A percentile compares a stretch with the other conserved stretches of the same genome.
Conservation (phyloP, 2,797 vertebrate genomes). For the Pantherophis alleghaniensis region DNA sequence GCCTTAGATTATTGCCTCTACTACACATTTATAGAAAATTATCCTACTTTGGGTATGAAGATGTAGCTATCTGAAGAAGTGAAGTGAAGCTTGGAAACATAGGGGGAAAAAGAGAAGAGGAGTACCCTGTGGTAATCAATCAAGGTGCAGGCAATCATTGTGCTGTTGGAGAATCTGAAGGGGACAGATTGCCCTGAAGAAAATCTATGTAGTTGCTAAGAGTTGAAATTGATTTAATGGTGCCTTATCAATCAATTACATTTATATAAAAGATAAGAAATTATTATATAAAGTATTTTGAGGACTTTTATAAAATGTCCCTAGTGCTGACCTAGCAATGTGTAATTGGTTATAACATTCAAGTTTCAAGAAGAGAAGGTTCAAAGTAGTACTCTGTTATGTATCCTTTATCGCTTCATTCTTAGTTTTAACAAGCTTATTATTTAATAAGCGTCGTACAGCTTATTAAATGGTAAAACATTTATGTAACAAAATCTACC, state of each 20-base stretch:
- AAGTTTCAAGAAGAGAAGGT: background rate
- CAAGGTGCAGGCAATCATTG: background rate
- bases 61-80: background rate
- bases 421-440: background rate
- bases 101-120: background rate
- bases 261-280: background rate
- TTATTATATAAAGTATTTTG: background rate
- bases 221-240: background rate
- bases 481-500: background rate
- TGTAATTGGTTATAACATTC: background rate
- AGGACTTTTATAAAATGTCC: background rate
- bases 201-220: background rate
- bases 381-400: background rate
- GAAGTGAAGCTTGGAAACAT: background rate
- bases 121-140: background rate
- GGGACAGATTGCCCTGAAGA: background rate
- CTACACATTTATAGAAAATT: background rate
- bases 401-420: background rate
- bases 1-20: background rate
- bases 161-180: background rate
- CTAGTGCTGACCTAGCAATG: background rate
- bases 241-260: background rate
- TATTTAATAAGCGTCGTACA: background rate
- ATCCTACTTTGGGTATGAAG: background rate
- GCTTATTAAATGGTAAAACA: background rate